Conservation (phyloP, 2,888 invertebrate genomes). For the Coelogynopora nodosa region DNA sequence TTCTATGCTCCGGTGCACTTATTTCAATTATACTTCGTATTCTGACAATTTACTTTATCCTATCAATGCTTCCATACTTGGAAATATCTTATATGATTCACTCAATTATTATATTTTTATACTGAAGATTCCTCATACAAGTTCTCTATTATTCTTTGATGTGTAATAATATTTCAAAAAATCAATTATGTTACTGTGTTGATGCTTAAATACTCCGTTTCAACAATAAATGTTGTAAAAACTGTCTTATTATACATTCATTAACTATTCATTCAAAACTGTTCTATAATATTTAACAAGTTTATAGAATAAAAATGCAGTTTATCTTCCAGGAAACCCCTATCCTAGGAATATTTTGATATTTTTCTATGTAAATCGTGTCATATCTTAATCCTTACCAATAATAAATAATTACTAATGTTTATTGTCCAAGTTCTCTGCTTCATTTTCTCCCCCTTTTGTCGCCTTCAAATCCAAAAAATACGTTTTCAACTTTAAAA, state of each 20-base stretch:
- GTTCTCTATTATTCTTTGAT: not conserved
- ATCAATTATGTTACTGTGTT: not conserved
- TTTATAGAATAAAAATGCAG: not conserved
- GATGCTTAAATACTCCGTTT: not conserved
- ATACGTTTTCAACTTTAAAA: not conserved
- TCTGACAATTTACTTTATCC: not conserved
- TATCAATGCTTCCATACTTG: not conserved
- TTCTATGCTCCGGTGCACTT: not conserved
- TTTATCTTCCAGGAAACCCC: not conserved
- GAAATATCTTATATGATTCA: not conserved
- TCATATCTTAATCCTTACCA: not conserved
- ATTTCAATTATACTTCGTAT: not conserved
- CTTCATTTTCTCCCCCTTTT: not conserved
- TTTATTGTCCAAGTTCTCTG: not conserved
- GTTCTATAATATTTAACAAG: not conserved
- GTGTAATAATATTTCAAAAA: not conserved
- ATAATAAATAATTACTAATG: not conserved
- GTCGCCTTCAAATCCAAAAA: not conserved
- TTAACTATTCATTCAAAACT: not conserved
- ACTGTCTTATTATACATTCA: not conserved
- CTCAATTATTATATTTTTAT: not conserved
- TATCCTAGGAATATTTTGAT: not conserved
- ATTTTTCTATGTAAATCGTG: not conserved
- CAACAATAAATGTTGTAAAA: not conserved
- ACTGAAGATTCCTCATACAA: not conserved